Base-by-base conservation (phyloP, 1,140 invertebrate species). In the Caenorhabditis tropicalis region DNA sequence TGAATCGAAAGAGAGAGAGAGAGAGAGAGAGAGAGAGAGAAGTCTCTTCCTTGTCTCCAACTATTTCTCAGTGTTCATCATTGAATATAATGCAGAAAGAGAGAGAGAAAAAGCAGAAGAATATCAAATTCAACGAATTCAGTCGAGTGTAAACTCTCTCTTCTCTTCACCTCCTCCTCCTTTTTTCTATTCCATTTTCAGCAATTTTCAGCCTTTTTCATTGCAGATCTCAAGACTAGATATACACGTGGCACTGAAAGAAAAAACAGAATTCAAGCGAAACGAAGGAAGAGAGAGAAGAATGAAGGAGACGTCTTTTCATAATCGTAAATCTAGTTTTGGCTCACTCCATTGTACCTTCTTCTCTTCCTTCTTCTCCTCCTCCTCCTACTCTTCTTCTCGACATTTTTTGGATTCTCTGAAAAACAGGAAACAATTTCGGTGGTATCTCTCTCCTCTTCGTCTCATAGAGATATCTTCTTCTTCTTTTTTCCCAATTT, bases 311-410 rank as follows among this genome's bases (percentile, higher is more conserved):
- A 3, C 29, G 31, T 1, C 31, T 65, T 65, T 65, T 65, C 58
- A 65, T 65, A 65, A 65, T 65, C 58, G 58, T 21, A 65, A 65
- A 65, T 65, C 58, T 65, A 65, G 58, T 65, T 65, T 65, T 36
- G 9, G n/a, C 58, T 19, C 15, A 33, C 19, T 65, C 31, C 19
- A 33, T 65, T 65, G 58, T 65, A 65, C 58, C 58, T 65, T 65
- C 58, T 36, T 56, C 29, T 56, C 29, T 27, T 27, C 9, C 24
- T 24, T 27, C 29, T 56, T 56, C 3, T 33, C 1, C 21, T 29
- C 29, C 10, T 29, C 29, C 31, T 65, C 19, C 31, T 33, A 19
- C 15, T 16, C 12, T 19, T 19, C 21, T 65, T 19, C 12, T 33
- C 7, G 10, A 65, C 19, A n/a, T 16, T 16, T 65, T 21, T 43